Evolutionary conservation across 2,797 vertebrate species (phyloP).

Genomic region (Micropoecilia bifurca): DNA sequence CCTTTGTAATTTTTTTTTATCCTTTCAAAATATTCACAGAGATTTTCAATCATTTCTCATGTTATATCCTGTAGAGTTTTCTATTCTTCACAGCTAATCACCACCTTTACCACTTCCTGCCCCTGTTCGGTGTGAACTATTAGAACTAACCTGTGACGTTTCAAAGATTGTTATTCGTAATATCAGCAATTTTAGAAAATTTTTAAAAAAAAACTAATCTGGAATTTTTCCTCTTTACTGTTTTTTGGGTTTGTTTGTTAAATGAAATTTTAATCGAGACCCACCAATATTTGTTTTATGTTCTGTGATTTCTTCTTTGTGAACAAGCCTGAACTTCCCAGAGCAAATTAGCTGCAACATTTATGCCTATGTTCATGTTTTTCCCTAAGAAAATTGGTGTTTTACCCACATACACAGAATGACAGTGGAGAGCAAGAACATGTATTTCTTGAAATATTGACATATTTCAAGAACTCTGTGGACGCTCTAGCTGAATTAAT

Average conservation of each 20-base stretch:
- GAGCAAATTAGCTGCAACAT: background rate
- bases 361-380: background rate
- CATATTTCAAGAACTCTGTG: conserved; percentile 10
- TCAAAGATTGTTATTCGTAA: conserved; percentile 18
- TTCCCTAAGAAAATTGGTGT: background rate
- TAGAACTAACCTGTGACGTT: conserved; percentile 42
- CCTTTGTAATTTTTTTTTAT: conserved; percentile 18
- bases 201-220: conserved; percentile 6
- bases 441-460: conserved; percentile 5
- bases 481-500: conserved; percentile 27
- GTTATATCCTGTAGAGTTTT: conserved; percentile 42
- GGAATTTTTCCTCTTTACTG: background rate
- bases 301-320: too few relatives aligned
- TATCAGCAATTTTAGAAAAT: conserved; percentile 45
- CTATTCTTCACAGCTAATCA: conserved; percentile 71
- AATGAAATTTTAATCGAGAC: background rate
- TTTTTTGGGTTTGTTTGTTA: background rate
- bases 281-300: too few relatives aligned
- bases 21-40: background rate
- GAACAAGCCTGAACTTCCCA: too few relatives aligned
- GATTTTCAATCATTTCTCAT: conserved; percentile 1
- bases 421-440: background rate
- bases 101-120: conserved; percentile 59
- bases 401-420: background rate
- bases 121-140: conserved; percentile 42